Percentiles rank a stretch among this genome's conserved stretches.
These are phyloP conservation scores for Calidris pygmaea DNA, from an alignment of 2,113 vertebrate genomes.

Conservation along the genomic window DNA sequence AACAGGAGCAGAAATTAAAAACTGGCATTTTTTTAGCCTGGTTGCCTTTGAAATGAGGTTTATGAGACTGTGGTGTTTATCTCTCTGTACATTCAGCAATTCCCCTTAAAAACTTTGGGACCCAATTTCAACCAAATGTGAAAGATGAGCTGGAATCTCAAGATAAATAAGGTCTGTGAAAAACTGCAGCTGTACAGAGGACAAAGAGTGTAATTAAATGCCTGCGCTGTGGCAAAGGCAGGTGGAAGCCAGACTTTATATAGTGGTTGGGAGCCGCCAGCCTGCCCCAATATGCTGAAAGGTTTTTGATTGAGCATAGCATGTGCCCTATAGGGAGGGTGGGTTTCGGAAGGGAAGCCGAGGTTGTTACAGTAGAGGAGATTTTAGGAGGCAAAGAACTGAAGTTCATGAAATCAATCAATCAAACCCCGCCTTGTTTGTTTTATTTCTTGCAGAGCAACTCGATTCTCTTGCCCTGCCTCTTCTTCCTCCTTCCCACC, in stretches of 20 bases:
- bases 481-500: slow-evolving; percentile 2
- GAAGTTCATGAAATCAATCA: not conserved
- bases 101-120: not conserved
- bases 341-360: not conserved
- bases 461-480: not conserved
- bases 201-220: not conserved
- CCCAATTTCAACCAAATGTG: slow-evolving; percentile 14
- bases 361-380: not conserved
- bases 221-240: not conserved
- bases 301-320: not conserved
- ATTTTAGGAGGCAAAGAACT: not conserved
- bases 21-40: not conserved
- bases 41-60: slow-evolving; percentile 8
- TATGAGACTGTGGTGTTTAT: slow-evolving; percentile 8
- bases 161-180: slow-evolving; percentile 33
- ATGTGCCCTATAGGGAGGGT: not conserved
- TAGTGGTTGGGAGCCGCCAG: not conserved
- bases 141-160: slow-evolving; percentile 46
- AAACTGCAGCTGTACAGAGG: slow-evolving; percentile 39
- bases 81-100: slow-evolving; percentile 24
- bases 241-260: slow-evolving; percentile 12
- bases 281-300: not conserved
- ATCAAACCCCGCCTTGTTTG: not conserved
- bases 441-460: not conserved
- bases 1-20: slow-evolving; percentile 51